Conservation (phyloP, 2,113 vertebrate genomes). For the Vidua macroura region DNA sequence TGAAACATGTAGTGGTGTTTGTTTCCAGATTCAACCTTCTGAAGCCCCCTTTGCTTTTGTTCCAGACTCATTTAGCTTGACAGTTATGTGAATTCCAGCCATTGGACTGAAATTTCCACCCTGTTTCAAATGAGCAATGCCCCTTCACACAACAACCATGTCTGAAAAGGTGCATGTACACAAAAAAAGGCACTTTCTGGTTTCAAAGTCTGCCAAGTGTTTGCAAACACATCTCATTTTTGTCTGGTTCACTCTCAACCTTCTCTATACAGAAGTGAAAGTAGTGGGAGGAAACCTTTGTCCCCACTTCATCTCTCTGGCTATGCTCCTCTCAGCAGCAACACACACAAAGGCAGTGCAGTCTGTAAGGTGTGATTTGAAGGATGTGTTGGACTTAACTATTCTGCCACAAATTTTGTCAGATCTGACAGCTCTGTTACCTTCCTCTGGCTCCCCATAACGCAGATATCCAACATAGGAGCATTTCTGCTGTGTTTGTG, state of each 20-base stretch:
- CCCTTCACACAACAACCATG: neutral
- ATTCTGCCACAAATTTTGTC: neutral
- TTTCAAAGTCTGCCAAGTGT: neutral
- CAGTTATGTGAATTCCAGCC: constrained; percentile 9
- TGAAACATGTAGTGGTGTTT: neutral
- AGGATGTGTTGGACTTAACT: neutral
- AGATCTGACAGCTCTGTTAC: neutral
- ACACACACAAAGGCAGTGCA: neutral
- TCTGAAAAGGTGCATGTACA: neutral
- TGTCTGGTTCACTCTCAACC: neutral
- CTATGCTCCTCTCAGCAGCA: neutral
- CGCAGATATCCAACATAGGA: neutral
- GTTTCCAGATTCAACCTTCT: constrained; percentile 15
- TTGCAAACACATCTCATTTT: neutral
- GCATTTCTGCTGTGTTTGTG: fast-evolving
- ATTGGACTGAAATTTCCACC: neutral
- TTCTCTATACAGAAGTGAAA: neutral
- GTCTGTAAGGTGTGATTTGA: neutral
- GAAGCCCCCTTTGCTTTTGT: neutral
- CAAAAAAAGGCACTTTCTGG: neutral
- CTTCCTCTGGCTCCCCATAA: neutral
- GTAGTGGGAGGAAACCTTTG: neutral
- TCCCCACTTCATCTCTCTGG: neutral
- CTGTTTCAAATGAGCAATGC: neutral
- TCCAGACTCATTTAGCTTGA: neutral